A percentile compares a stretch with the other conserved stretches of the same genome.
Evolutionary conservation across 1,140 invertebrate genomes (phyloP).

Genomic region (Tetramorium alpestre): DNA sequence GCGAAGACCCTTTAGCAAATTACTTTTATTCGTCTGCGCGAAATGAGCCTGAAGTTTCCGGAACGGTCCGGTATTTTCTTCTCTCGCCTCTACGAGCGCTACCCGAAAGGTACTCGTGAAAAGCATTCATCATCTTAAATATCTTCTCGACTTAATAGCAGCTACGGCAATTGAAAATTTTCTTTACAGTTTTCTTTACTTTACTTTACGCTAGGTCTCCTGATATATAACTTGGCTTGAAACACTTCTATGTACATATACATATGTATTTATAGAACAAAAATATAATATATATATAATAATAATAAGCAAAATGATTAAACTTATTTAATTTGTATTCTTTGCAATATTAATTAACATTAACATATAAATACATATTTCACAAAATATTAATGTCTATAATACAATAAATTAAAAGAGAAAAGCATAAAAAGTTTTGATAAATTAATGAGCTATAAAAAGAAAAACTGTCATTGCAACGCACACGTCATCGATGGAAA

Average conservation of each 20-base stretch:
- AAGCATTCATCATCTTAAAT: slow-evolving; percentile 64
- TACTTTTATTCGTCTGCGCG: slow-evolving; percentile 70
- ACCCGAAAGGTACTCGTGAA: slow-evolving; percentile 11
- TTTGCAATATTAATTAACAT: neutral
- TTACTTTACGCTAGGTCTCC: neutral
- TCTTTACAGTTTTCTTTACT: neutral
- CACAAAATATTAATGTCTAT: neutral
- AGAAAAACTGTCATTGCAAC: neutral
- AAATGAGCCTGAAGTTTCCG: slow-evolving; percentile 61
- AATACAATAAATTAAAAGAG: neutral
- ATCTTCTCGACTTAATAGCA: slow-evolving; percentile 40
- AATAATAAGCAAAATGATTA: neutral
- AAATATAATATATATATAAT: neutral
- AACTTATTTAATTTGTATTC: neutral
- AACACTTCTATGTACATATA: neutral
- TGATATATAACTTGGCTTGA: neutral
- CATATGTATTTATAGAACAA: neutral
- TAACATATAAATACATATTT: neutral
- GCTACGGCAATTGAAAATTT: neutral
- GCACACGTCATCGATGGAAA: neutral
- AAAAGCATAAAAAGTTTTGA: neutral
- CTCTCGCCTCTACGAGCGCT: slow-evolving; percentile 16
- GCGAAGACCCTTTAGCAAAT: slow-evolving; percentile 69
- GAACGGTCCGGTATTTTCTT: slow-evolving; percentile 19
- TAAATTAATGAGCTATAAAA: neutral